phyloP scores from a whole-genome alignment of 37 sponge, comb jelly and placozoan species.

The Bolinopsis microptera region DNA sequence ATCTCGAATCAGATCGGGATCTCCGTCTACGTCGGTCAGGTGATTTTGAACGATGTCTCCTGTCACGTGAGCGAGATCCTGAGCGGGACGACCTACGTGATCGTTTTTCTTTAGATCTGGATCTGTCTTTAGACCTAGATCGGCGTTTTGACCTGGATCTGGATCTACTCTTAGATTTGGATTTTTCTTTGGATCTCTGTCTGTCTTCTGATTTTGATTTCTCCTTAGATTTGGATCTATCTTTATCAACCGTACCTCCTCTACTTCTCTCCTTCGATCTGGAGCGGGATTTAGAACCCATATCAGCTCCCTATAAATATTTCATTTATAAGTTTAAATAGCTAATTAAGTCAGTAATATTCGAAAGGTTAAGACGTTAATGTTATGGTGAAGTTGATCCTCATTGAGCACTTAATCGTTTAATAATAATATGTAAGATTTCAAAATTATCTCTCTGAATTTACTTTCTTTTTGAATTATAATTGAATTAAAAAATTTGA shows the following conservation, averaged over 20 bases:
- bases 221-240: background rate
- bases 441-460: too few relatives aligned
- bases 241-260: background rate
- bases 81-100: background rate
- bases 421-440: too few relatives aligned
- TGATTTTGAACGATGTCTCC: background rate
- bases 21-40: background rate
- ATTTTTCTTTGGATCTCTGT: background rate
- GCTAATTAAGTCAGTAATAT: too few relatives aligned
- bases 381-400: too few relatives aligned
- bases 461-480: too few relatives aligned
- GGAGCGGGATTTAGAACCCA: background rate
- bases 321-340: too few relatives aligned
- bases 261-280: background rate
- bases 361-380: too few relatives aligned
- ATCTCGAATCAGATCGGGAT: background rate
- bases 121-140: background rate
- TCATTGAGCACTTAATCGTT: too few relatives aligned
- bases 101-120: constrained; percentile 12
- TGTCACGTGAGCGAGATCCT: background rate
- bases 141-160: constrained; percentile 9
- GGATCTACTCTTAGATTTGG: background rate
- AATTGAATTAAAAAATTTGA: too few relatives aligned
- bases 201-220: background rate
- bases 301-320: too few relatives aligned